Conservation (phyloP, 2,113 vertebrate species). For the Xenotilapia flavipinnis region DNA sequence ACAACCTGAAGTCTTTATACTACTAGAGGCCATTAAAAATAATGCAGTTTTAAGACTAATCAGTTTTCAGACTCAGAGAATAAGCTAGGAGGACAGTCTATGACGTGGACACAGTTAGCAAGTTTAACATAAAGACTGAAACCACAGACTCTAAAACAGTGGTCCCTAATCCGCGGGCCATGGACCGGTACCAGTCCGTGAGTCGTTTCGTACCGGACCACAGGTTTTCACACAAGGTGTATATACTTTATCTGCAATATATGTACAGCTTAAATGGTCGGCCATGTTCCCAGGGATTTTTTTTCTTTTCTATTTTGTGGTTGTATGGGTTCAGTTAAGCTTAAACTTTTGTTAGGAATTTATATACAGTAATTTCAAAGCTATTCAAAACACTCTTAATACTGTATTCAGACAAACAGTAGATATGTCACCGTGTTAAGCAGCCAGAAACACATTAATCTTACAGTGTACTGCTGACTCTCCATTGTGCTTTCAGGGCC, state of each 20-base stretch:
- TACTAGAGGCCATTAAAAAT: not conserved
- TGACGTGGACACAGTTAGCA: not conserved
- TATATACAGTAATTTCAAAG: not conserved
- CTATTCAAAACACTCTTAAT: not conserved
- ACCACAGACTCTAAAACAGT: not conserved
- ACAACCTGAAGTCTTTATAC: not conserved
- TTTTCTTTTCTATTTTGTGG: not conserved
- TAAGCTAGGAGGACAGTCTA: not conserved
- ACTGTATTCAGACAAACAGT: not conserved
- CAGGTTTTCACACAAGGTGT: not conserved
- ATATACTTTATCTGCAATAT: not conserved
- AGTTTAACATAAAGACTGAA: not conserved
- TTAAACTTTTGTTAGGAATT: not conserved
- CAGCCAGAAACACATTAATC: slow-evolving; percentile 16
- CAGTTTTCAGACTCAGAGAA: not conserved
- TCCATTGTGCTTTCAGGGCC: slow-evolving; percentile 15
- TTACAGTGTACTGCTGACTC: slow-evolving; percentile 24
- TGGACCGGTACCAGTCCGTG: not conserved
- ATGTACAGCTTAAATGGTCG: not conserved
- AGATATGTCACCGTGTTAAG: slow-evolving; percentile 16
- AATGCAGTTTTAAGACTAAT: not conserved
- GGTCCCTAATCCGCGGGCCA: not conserved
- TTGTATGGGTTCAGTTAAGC: not conserved
- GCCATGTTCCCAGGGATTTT: not conserved
- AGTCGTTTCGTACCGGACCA: not conserved